These are phyloP conservation scores for Hanleya hanleyi DNA, from an alignment of 2,888 invertebrate species.

Conservation along the genomic window DNA sequence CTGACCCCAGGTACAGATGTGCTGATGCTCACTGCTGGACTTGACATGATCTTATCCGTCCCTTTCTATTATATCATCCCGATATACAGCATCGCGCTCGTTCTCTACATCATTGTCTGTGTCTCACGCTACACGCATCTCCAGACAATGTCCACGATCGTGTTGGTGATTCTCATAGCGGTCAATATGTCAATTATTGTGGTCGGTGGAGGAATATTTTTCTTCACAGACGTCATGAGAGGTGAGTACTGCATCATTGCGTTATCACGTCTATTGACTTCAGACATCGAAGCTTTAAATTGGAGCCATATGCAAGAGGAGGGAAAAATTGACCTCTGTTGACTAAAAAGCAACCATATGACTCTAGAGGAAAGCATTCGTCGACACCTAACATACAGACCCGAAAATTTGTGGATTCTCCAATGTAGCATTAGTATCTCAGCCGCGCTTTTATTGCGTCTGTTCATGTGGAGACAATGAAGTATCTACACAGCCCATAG, in stretches of 20 bases:
- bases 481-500: too few species aligned
- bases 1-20: slow-evolving; percentile 50
- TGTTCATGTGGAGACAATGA: too few species aligned
- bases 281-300: too few species aligned
- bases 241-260: too few species aligned
- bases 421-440: too few species aligned
- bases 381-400: too few species aligned
- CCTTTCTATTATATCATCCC: slow-evolving; percentile 15
- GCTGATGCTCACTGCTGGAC: slow-evolving; percentile 47
- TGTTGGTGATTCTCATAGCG: slow-evolving; percentile 39
- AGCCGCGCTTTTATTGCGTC: too few species aligned
- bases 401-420: too few species aligned
- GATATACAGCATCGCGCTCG: slow-evolving; percentile 9
- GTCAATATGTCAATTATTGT: slow-evolving; percentile 38
- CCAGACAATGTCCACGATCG: slow-evolving; percentile 40
- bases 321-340: too few species aligned
- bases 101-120: slow-evolving; percentile 24
- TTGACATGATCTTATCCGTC: slow-evolving; percentile 32
- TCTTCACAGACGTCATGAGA: slow-evolving; percentile 36
- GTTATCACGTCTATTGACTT: too few species aligned
- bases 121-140: slow-evolving; percentile 18
- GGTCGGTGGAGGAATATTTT: slow-evolving; percentile 39
- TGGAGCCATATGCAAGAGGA: not conserved
- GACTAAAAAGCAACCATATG: too few species aligned
- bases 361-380: not conserved